Conservation (phyloP, 2,113 vertebrate species). For the Zapornia atra region DNA sequence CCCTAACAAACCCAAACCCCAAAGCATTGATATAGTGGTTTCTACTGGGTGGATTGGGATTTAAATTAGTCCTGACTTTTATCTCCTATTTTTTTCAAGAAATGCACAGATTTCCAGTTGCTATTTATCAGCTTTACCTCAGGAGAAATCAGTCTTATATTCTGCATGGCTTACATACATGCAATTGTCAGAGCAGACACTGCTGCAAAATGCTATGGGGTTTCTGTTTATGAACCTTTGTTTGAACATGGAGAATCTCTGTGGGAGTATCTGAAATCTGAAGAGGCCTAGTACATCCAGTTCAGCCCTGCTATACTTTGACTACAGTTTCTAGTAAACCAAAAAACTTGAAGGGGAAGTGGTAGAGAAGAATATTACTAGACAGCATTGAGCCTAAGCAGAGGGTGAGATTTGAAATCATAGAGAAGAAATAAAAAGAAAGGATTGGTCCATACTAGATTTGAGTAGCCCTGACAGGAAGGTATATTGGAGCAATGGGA, state of each 20-base stretch:
- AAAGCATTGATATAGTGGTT: rapidly evolving
- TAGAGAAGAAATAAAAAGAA: not conserved
- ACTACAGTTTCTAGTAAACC: not conserved
- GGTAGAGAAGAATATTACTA: not conserved
- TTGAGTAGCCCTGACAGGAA: not conserved
- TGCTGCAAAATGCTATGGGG: not conserved
- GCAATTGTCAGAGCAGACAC: not conserved
- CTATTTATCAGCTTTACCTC: not conserved
- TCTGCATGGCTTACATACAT: not conserved
- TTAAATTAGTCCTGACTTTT: not conserved
- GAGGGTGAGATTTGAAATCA: not conserved
- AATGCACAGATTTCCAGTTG: not conserved
- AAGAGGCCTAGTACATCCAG: not conserved
- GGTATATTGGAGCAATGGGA: not conserved
- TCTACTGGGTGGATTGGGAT: not conserved
- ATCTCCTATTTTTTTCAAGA: not conserved
- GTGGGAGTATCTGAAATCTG: not conserved
- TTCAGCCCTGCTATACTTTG: not conserved
- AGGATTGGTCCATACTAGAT: not conserved
- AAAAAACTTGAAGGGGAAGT: not conserved
- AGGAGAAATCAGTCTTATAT: not conserved
- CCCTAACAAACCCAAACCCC: too few relatives aligned
- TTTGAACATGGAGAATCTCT: not conserved
- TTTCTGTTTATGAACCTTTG: not conserved
- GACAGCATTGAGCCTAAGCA: not conserved